A percentile compares a stretch with the other conserved stretches of the same genome.
These are phyloP conservation scores for Clistopyga incitator DNA, from an alignment of 2,888 invertebrate species.

Conservation along the genomic window DNA sequence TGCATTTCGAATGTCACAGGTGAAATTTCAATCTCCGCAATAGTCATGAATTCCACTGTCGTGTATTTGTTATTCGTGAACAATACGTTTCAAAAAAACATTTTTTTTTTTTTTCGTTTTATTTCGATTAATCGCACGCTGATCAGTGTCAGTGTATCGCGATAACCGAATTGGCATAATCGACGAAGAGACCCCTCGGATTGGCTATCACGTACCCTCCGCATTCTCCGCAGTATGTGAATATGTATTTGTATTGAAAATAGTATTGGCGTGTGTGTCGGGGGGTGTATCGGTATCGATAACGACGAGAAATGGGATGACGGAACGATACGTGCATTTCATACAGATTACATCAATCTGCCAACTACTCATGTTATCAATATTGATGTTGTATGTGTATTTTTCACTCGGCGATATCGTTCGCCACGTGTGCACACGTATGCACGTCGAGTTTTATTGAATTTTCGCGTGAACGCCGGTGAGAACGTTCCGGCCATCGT, in stretches of 20 bases:
- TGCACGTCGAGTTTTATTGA: constrained; percentile 24
- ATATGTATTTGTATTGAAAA: constrained; percentile 52
- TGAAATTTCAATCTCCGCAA: constrained; percentile 37
- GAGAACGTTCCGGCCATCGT: not conserved
- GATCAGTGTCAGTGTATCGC: constrained; percentile 33
- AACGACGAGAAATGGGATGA: constrained; percentile 42
- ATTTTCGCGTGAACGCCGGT: constrained; percentile 22
- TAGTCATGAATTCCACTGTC: constrained; percentile 34
- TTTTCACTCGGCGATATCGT: constrained; percentile 44
- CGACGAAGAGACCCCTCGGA: constrained; percentile 3
- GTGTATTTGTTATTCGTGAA: constrained; percentile 38
- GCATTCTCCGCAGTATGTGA: not conserved
- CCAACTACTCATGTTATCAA: constrained; percentile 61
- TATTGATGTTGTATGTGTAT: constrained; percentile 56
- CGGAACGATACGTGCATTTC: constrained; percentile 52
- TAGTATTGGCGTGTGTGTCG: constrained; percentile 47
- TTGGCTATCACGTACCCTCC: constrained; percentile 41
- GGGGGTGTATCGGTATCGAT: constrained; percentile 40
- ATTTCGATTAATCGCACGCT: constrained; percentile 26
- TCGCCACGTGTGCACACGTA: not conserved
- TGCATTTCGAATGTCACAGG: not conserved
- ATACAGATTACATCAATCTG: constrained; percentile 63
- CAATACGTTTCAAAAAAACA: constrained; percentile 4
- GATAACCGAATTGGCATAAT: constrained; percentile 50
- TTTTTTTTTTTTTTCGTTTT: constrained; percentile 22